Conservation (phyloP, 2,797 vertebrate species). For the Gallinago solitaria region DNA sequence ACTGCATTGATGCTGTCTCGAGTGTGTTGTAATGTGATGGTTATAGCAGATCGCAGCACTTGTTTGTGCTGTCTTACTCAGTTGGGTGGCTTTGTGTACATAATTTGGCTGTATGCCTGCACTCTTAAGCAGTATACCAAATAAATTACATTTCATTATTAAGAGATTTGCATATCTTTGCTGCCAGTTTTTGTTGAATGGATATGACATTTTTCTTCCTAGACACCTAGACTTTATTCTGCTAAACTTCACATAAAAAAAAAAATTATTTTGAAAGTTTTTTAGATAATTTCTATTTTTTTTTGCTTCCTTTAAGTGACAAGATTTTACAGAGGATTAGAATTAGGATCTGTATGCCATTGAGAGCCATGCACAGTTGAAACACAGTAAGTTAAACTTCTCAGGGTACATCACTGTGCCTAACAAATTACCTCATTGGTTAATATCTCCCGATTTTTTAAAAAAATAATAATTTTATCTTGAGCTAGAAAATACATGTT, state of each 20-base stretch:
- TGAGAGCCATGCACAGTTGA: background rate
- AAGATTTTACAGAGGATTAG: background rate
- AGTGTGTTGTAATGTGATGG: background rate
- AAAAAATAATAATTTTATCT: background rate
- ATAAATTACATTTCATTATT: background rate
- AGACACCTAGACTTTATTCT: background rate
- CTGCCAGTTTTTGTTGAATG: background rate
- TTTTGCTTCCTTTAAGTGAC: background rate
- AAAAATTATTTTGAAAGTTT: background rate
- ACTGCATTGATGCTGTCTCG: background rate
- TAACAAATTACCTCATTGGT: background rate
- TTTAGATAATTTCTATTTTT: background rate
- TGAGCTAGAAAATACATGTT: background rate
- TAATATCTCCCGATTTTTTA: background rate
- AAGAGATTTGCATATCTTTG: background rate
- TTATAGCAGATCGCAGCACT: slow-evolving; percentile 3
- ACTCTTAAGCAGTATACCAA: background rate
- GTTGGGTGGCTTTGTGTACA: background rate
- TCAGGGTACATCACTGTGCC: background rate
- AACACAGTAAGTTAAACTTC: background rate
- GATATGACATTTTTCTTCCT: background rate
- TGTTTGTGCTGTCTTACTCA: background rate
- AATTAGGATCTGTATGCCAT: background rate
- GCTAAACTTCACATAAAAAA: background rate
- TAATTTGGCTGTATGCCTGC: background rate